Evolutionary conservation across 2,888 invertebrate species (phyloP).

Genomic region (Standfussiana lucernea): DNA sequence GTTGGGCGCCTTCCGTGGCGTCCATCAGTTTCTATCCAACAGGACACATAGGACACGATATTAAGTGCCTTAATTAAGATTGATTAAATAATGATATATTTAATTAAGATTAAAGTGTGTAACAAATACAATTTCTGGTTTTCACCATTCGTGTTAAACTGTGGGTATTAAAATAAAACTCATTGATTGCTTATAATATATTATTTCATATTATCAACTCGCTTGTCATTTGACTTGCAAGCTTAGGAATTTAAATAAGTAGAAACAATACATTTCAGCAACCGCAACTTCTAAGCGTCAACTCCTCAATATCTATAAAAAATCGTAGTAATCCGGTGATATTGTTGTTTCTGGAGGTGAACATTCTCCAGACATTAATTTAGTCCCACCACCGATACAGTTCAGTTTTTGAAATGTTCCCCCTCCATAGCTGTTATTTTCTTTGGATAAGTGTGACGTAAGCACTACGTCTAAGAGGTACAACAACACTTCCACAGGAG

Average conservation of each 20-base stretch:
- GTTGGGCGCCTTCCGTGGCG: no score
- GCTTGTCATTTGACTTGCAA: background rate
- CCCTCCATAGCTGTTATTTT: background rate
- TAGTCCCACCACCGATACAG: background rate
- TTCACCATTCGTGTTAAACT: background rate
- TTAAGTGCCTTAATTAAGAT: no score
- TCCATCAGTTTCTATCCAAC: no score
- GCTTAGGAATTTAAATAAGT: background rate
- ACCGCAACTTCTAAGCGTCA: background rate
- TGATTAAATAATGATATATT: no score
- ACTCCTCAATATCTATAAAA: background rate
- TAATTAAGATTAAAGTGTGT: background rate
- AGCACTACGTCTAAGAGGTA: constrained; percentile 41
- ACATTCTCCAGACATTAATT: background rate
- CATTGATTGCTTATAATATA: background rate
- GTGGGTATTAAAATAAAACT: background rate
- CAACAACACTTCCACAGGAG: constrained; percentile 21
- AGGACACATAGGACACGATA: no score
- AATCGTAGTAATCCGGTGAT: background rate
- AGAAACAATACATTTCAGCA: background rate
- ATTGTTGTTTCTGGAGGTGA: background rate
- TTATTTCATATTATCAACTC: background rate
- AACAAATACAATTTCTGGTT: background rate
- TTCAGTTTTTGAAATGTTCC: no score
- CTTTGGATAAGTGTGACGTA: background rate